Evolutionary conservation across 1,140 invertebrate genomes (phyloP), one percentile per base, ranked within the genome.

Genomic region (Diuraphis noxia): DNA sequence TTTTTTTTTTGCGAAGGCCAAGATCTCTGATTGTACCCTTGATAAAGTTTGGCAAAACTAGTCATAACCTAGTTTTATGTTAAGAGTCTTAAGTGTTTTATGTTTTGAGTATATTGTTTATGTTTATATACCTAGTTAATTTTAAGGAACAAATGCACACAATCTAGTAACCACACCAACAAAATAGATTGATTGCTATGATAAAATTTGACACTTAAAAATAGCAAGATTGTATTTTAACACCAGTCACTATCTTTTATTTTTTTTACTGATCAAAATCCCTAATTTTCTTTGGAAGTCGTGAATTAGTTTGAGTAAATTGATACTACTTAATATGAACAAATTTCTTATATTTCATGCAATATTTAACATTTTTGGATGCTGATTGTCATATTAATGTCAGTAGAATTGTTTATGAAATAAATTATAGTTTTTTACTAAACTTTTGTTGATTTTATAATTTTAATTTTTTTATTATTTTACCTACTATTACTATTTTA

Each of bases 11-110:
- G 86, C 40, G n/a, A 81, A 91, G 77, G 72, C 56, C 77, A 36
- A 82, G 77, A 52, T 91, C 77, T 91, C 77, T 46, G 63, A 82
- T 91, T 90, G 43, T 91, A 91, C 43, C 41, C 41, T 81, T 81
- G 36, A 40, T 41, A 82, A 90, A 30, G 72, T 81, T 81, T 91
- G 89, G 89, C 43, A 82, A 91, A 91, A 82, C 89, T 91, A 91
- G 89, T 91, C 89, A 82, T 91, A 40, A 91, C 43, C 89, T 91
- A 91, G 89, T 91, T 91, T 91, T 90, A 81, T 90, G 43, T 72
- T 90, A 90, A 79, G 77, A 79, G 40, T 56, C 56, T 56, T 36
- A 87, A 52, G 49, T 40, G 23, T 81, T 90, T 91, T 81, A 81
- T 82, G 23, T 91, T 88, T 46, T 81, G 43, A 81, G 38, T 82